Percentiles rank a stretch among this genome's conserved stretches.
Evolutionary conservation across 2,797 vertebrate species (phyloP).

Genomic region (Poeciliopsis infans): DNA sequence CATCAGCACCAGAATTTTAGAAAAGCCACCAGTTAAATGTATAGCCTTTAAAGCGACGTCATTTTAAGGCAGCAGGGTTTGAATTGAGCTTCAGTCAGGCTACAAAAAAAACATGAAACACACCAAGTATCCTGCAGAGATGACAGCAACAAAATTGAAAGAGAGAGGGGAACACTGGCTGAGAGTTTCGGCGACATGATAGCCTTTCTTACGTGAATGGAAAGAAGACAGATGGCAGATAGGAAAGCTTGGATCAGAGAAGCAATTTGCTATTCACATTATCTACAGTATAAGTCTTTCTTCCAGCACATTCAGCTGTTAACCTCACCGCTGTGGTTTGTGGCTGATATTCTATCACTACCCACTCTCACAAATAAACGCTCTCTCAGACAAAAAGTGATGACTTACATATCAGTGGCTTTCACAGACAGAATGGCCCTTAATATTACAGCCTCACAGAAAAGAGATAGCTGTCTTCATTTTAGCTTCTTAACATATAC

Average conservation of each 20-base stretch:
- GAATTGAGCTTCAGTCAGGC: background rate
- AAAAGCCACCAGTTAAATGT: background rate
- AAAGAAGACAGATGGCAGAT: constrained; percentile 5
- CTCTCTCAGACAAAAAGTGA: constrained; percentile 24
- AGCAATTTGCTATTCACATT: background rate
- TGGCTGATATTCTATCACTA: constrained; percentile 28
- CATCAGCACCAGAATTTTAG: background rate
- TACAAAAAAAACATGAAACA: background rate
- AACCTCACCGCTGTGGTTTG: constrained; percentile 13
- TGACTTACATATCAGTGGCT: constrained; percentile 28
- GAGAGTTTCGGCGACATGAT: background rate
- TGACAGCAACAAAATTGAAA: constrained; percentile 11
- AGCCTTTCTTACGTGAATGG: background rate
- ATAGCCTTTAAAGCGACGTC: background rate
- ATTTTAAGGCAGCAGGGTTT: constrained; percentile 2
- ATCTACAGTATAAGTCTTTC: constrained; percentile 6
- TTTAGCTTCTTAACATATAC: constrained; percentile 24
- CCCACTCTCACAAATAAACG: constrained; percentile 10
- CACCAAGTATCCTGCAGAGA: constrained; percentile 5
- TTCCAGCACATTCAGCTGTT: background rate
- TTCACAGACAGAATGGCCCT: constrained; percentile 37
- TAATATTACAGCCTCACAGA: constrained; percentile 41
- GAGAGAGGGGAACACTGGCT: background rate
- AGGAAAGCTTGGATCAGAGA: background rate
- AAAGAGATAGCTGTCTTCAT: constrained; percentile 26